Conservation (phyloP, 2,797 vertebrate genomes). For the Champsocephalus gunnari region DNA sequence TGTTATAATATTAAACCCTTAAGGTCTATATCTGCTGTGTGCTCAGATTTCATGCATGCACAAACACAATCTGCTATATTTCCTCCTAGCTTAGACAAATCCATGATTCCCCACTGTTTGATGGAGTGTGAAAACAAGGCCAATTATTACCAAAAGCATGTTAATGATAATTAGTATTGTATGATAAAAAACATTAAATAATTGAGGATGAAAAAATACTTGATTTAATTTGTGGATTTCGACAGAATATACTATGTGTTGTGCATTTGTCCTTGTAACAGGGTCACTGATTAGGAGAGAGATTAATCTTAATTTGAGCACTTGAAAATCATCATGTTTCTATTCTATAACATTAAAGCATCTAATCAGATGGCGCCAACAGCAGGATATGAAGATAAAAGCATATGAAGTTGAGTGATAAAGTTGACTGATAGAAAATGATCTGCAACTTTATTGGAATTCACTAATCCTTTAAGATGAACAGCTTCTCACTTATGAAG, state of each 20-base stretch:
- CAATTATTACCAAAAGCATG: constrained; percentile 48
- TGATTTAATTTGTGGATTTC: constrained; percentile 19
- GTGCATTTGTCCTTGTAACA: neutral
- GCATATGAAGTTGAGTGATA: neutral
- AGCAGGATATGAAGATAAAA: neutral
- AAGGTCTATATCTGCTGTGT: neutral
- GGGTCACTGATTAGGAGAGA: neutral
- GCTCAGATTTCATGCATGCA: constrained; percentile 14
- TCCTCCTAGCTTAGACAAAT: constrained; percentile 6
- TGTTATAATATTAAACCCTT: constrained; percentile 6
- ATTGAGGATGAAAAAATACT: constrained; percentile 40
- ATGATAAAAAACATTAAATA: constrained; percentile 43
- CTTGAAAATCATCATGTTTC: neutral
- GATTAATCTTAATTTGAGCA: neutral
- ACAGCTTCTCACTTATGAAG: neutral
- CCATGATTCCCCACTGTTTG: constrained; percentile 33
- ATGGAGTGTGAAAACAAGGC: constrained; percentile 37
- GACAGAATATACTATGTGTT: constrained; percentile 22
- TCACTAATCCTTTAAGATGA: neutral
- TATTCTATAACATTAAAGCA: neutral
- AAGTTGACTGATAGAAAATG: neutral
- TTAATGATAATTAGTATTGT: constrained; percentile 42
- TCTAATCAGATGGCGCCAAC: neutral
- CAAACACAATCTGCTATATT: constrained; percentile 15
- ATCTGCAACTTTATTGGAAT: neutral